Base-by-base conservation (phyloP, 2,888 invertebrate genomes). In the Melikaiella ostensackeni region DNA sequence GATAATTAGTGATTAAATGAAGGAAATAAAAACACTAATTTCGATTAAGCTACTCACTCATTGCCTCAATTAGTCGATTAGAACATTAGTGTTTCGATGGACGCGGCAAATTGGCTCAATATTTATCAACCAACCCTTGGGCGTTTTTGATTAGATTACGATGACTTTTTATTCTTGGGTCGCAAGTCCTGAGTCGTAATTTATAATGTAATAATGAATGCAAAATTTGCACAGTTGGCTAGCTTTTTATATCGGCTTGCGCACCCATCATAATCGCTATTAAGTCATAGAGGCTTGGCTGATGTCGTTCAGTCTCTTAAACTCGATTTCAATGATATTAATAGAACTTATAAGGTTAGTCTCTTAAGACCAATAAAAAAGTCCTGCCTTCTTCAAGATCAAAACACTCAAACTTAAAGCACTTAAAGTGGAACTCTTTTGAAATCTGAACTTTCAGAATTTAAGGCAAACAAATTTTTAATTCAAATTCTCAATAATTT, bases 21-120 rank as follows among this genome's bases (percentile, higher is more conserved):
- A 50, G 24, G 19, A 19, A 50, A 50, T 42, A 70, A 70, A 70
- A 70, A 70, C 19, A 46, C 27, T 19, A n/a, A 30, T 30, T 50
- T 70, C 50, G 27, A 50, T 46, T 66, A 46, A 66, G 27, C 13
- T n/a, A n/a, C n/a, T n/a, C 24, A 59, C 46, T 70, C 8, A 70
- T 70, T 70, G 46, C 5, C 30, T 33, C 70, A 70, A 70, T 70
- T 70, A 50, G 50, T 27, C 70, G 46, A 70, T 70, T 70, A 50
- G 13, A 35, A 19, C 6, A 70, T 70, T 70, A 70, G n/a, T 63
- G n/a, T 11, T n/a, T 50, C 30, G 70, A 70, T n/a, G 30, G 27
- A 70, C 19, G 70, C 50, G 50, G 19, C n/a, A 30, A 50, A 30
- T 50, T 70, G 46, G n/a, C 30, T 19, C n/a, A 33, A 38, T 33